phyloP scores from a whole-genome alignment of 2,797 vertebrate species.

The Trachurus trachurus region DNA sequence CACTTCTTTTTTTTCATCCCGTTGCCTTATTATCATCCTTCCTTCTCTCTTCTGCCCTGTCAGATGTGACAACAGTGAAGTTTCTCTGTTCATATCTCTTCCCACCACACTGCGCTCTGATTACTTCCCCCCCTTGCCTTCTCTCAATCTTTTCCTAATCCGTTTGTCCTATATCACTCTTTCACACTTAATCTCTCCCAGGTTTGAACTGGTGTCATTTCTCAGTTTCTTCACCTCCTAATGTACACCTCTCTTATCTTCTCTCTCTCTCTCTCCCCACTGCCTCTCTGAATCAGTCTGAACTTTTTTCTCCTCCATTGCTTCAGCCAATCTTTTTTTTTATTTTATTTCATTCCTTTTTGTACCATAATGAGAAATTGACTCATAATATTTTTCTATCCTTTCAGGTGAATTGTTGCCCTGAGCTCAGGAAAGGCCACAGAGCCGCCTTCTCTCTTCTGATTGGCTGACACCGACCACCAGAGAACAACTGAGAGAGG shows the following conservation, averaged over 20 bases:
- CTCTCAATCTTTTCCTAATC: conserved; percentile 34
- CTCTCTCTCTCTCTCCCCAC: conserved; percentile 7
- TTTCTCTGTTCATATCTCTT: conserved; percentile 36
- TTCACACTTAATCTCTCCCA: conserved; percentile 10
- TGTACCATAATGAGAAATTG: conserved; percentile 17
- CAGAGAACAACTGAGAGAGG: too few relatives aligned
- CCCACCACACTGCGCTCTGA: conserved; percentile 28
- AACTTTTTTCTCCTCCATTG: background rate
- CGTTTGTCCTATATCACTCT: background rate
- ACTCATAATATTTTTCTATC: background rate
- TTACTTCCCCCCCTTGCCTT: conserved; percentile 20
- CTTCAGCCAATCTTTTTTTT: background rate
- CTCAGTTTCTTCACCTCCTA: conserved; percentile 1
- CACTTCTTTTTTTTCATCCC: background rate
- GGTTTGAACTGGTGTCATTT: conserved; percentile 1
- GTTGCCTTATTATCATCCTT: background rate
- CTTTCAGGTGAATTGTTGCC: conserved; percentile 18
- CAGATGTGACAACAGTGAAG: conserved; percentile 14
- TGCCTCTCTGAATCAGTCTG: conserved; percentile 19
- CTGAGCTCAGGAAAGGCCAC: background rate
- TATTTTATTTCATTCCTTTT: conserved; percentile 12
- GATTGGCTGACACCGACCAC: too few relatives aligned
- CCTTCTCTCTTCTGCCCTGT: background rate
- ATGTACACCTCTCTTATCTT: conserved; percentile 13
- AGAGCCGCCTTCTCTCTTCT: too few relatives aligned